Evolutionary conservation across 2,797 vertebrate species (phyloP).

Genomic region (Aphelocoma californica): DNA sequence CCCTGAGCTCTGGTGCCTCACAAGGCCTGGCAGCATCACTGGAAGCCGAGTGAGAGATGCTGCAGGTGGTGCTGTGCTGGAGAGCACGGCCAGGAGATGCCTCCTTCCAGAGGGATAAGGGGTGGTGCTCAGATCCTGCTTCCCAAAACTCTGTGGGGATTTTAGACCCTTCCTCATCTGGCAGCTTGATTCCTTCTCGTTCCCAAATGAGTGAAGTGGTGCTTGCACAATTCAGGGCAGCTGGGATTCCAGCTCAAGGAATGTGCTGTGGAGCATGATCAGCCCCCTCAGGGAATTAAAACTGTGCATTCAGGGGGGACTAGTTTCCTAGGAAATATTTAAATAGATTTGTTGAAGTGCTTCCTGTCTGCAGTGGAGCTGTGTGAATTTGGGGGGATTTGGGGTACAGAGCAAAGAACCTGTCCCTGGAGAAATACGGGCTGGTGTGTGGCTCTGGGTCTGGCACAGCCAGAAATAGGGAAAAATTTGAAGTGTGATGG

Average conservation of each 20-base stretch:
- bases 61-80: not conserved
- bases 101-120: not conserved
- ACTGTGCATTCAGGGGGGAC: fast-evolving
- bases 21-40: not conserved
- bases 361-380: not conserved
- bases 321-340: not conserved
- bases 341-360: not conserved
- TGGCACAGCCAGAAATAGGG: not conserved
- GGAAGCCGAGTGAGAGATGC: not conserved
- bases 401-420: not conserved
- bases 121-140: not conserved
- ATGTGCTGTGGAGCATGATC: not conserved
- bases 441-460: not conserved
- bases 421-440: not conserved
- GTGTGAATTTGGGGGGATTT: not conserved
- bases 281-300: fast-evolving
- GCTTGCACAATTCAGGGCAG: not conserved
- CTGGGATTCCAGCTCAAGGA: not conserved
- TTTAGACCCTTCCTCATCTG: not conserved
- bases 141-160: not conserved
- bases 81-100: not conserved
- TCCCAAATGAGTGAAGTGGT: not conserved
- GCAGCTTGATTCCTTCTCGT: not conserved
- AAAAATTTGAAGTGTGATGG: not conserved
- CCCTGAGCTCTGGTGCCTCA: not conserved